Percentiles rank a stretch among this genome's conserved stretches.
Conservation (phyloP, 1,140 invertebrate genomes). For the Dysdera silvatica region DNA sequence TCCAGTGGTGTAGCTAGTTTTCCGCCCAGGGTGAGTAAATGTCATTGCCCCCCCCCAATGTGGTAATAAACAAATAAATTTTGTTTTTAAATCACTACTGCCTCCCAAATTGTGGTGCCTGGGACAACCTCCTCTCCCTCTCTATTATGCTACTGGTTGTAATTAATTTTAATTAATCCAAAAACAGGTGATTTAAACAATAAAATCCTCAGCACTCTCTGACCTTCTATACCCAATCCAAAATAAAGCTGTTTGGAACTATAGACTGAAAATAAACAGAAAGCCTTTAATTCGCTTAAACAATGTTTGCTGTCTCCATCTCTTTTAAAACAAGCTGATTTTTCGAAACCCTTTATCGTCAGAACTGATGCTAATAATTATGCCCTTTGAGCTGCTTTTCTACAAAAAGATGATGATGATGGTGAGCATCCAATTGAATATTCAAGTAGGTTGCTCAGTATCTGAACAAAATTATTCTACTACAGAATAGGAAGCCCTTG, state of each 20-base stretch:
- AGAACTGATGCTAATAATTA: constrained; percentile 18
- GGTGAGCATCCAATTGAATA: constrained; percentile 35
- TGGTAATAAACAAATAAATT: no score
- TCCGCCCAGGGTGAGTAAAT: no score
- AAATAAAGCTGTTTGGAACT: constrained; percentile 8
- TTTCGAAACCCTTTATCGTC: not conserved
- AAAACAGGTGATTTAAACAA: no score
- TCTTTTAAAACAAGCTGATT: constrained; percentile 8
- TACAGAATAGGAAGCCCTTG: constrained; percentile 15
- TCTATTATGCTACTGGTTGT: no score
- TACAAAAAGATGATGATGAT: constrained; percentile 35
- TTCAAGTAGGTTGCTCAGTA: constrained; percentile 9
- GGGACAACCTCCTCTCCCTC: no score
- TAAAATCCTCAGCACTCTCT: no score
- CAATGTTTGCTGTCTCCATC: not conserved
- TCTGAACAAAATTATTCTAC: constrained; percentile 31
- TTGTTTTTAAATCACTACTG: no score
- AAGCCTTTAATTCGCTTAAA: constrained; percentile 18
- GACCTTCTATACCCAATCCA: no score
- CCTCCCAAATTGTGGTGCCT: no score
- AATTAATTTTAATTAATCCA: no score
- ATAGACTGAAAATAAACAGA: constrained; percentile 10
- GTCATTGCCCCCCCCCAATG: no score
- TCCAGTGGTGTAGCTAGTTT: no score
- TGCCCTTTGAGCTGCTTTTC: constrained; percentile 35